phyloP scores from a whole-genome alignment of 2,797 vertebrate genomes.

The Dermochelys coriacea region DNA sequence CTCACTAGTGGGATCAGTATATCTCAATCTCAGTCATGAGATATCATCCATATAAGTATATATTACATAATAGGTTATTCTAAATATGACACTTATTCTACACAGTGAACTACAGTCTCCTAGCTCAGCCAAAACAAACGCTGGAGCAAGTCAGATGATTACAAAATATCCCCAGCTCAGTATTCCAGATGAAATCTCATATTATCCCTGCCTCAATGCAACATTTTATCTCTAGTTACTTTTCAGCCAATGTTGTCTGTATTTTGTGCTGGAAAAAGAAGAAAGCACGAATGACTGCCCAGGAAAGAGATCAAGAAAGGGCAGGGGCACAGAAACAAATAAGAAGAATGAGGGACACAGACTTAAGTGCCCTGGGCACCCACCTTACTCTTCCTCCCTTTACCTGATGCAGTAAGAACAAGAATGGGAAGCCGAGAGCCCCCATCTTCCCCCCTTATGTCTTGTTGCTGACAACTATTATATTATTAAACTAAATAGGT shows the following conservation, averaged over 20 bases:
- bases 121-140: slow-evolving; percentile 3
- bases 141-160: neutral
- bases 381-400: neutral
- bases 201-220: slow-evolving; percentile 6
- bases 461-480: neutral
- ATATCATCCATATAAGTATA: neutral
- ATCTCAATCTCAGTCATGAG: slow-evolving; percentile 33
- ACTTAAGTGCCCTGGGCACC: neutral
- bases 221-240: slow-evolving; percentile 3
- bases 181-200: slow-evolving; percentile 7
- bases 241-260: neutral
- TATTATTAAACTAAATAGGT: neutral
- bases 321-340: neutral
- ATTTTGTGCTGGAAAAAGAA: neutral
- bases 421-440: neutral
- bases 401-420: neutral
- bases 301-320: neutral
- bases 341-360: neutral
- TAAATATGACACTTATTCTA: neutral
- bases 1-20: neutral
- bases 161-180: neutral
- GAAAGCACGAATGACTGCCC: neutral
- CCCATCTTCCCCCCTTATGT: neutral
- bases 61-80: neutral
- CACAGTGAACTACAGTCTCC: accelerated